Percentiles rank a stretch among this genome's conserved stretches.
phyloP scores from a whole-genome alignment of 2,888 invertebrate species.

The Ophion ellenae region DNA sequence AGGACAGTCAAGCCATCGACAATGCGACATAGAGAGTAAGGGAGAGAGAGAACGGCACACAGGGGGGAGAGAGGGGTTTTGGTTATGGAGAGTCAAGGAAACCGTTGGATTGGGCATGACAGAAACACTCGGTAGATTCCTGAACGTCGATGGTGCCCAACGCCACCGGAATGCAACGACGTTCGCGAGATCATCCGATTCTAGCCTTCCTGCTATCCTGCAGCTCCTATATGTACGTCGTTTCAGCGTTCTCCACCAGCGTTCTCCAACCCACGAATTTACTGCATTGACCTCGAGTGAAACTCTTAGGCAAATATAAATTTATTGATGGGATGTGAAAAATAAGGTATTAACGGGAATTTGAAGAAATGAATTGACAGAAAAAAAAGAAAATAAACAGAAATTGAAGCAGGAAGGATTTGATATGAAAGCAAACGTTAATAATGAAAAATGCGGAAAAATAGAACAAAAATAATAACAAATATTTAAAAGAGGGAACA shows the following conservation, averaged over 20 bases:
- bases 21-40: slow-evolving; percentile 45
- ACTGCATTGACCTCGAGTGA: neutral
- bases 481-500: too few species aligned
- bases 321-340: too few species aligned
- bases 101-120: slow-evolving; percentile 53
- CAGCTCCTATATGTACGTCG: slow-evolving; percentile 30
- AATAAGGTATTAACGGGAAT: too few species aligned
- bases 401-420: too few species aligned
- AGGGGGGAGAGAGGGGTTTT: slow-evolving; percentile 15
- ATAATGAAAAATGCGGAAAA: too few species aligned
- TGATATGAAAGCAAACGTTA: too few species aligned
- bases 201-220: slow-evolving; percentile 27
- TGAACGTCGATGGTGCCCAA: slow-evolving; percentile 61
- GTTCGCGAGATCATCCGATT: slow-evolving; percentile 57
- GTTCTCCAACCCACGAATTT: slow-evolving; percentile 33
- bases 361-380: too few species aligned
- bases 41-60: slow-evolving; percentile 3
- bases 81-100: slow-evolving; percentile 39
- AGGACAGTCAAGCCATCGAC: slow-evolving; percentile 65
- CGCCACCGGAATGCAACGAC: slow-evolving; percentile 63
- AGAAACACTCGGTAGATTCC: slow-evolving; percentile 61
- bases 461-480: too few species aligned
- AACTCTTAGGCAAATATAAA: too few species aligned
- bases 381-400: too few species aligned
- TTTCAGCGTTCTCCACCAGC: slow-evolving; percentile 44